Percentiles rank a stretch among this genome's conserved stretches.
Evolutionary conservation across 2,888 invertebrate species (phyloP).

Genomic region (Phengaris alcon): DNA sequence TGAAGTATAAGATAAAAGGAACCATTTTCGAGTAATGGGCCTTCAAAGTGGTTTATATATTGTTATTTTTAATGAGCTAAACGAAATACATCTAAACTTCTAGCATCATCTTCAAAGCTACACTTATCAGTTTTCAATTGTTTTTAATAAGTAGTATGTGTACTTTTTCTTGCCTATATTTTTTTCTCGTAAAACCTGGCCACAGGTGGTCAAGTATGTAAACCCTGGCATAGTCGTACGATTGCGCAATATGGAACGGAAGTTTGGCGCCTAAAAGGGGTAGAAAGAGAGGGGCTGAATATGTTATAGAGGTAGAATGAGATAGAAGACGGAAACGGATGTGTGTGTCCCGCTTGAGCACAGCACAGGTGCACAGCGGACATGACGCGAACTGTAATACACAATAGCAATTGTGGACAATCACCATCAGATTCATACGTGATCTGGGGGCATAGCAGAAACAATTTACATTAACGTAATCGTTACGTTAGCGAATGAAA

Average conservation of each 20-base stretch:
- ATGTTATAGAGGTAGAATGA: slow-evolving; percentile 39
- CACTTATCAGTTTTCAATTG: no score
- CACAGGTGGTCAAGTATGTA: background rate
- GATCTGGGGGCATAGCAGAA: background rate
- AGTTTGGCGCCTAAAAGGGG: slow-evolving; percentile 45
- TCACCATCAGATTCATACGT: slow-evolving; percentile 39
- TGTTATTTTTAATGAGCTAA: no score
- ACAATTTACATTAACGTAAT: no score
- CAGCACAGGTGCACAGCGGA: slow-evolving; percentile 54
- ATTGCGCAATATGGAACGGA: slow-evolving; percentile 43
- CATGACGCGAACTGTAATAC: slow-evolving; percentile 52
- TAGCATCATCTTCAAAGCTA: no score
- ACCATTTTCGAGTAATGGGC: no score
- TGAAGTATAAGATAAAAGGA: no score
- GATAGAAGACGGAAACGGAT: slow-evolving; percentile 71
- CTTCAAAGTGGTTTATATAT: no score
- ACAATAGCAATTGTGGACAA: slow-evolving; percentile 37
- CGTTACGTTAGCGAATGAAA: no score
- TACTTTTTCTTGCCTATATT: no score
- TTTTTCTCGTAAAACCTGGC: no score
- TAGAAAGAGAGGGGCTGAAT: slow-evolving; percentile 35
- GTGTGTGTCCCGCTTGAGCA: slow-evolving; percentile 44
- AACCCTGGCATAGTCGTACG: background rate
- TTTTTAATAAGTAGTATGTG: no score
- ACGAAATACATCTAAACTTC: no score